phyloP scores from a whole-genome alignment of 2,888 invertebrate species.

The Blastobasis adustella region DNA sequence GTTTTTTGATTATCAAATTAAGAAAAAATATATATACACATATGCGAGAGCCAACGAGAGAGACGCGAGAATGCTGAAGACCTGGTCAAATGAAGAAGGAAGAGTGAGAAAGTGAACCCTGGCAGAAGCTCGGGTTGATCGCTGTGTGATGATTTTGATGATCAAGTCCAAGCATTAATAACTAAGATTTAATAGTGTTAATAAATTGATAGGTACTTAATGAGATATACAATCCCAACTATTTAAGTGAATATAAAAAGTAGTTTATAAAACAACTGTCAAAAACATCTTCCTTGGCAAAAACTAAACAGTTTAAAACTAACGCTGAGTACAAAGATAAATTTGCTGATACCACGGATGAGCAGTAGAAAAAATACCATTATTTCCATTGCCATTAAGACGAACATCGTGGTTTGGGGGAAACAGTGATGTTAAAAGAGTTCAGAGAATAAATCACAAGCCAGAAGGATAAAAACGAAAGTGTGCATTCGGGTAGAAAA shows the following conservation, averaged over 20 bases:
- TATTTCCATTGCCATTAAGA: slow-evolving; percentile 8
- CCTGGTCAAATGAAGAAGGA: too few relatives aligned
- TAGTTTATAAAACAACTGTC: neutral
- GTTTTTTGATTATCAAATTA: too few relatives aligned
- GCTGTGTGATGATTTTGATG: too few relatives aligned
- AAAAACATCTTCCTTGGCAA: slow-evolving; percentile 23
- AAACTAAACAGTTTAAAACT: slow-evolving; percentile 30
- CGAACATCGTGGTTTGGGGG: slow-evolving; percentile 16
- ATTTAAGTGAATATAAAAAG: neutral
- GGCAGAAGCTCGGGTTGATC: too few relatives aligned
- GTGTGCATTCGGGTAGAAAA: slow-evolving; percentile 56
- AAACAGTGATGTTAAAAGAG: slow-evolving; percentile 26
- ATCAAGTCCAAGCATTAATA: too few relatives aligned
- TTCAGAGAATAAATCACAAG: slow-evolving; percentile 51
- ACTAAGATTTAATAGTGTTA: too few relatives aligned
- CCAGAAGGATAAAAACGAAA: slow-evolving; percentile 57
- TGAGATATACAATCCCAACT: neutral
- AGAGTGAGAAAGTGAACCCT: too few relatives aligned
- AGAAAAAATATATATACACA: too few relatives aligned
- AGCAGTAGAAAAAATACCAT: too few relatives aligned
- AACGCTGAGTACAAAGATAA: slow-evolving; percentile 10
- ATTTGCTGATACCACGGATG: neutral
- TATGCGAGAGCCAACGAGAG: too few relatives aligned
- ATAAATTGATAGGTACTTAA: too few relatives aligned
- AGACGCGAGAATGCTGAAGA: too few relatives aligned